Evolutionary conservation across 2,888 invertebrate species (phyloP), one percentile per base, ranked within the genome.

Genomic region (Drosophila heteroneura): DNA sequence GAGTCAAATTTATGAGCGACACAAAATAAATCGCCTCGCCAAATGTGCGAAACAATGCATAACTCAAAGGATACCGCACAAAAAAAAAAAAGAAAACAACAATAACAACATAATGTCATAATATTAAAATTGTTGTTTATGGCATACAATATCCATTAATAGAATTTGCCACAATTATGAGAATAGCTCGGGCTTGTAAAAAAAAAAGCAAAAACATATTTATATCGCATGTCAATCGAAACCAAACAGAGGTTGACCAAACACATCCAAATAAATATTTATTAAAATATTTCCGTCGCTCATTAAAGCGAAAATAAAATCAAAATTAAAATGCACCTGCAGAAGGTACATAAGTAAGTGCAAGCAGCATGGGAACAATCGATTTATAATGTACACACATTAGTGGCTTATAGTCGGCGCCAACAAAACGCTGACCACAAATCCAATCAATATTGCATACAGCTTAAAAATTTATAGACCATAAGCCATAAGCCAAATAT

Each of bases 11-110:
- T 88, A 88, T 85, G 84, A 64, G 74, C 33, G 81, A 73, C 83
- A 79, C 89, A 79, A 85, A 84, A 85, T 89, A 85, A 89, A 85
- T 85, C 89, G 89, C 76, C 76, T 75, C 81, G 57, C 82, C 86
- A 85, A 85, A 85, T 88, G 85, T 88, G 85, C 86, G 84, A 84
- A 86, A 86, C 82, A 85, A 85, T 79, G 72, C 85, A 88, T 85
- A 89, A 86, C 82, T 89, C 86, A 89, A 80, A 83, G 76, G 32
- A 63, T 64, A 56, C 16, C 32, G 26, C 53, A 60, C 56, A 56
- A 67, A 68, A 54, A 39, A 74, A 60, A 30, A 44, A 62, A 37
- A 52, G 0, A 12, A 5, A 0, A 49, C 30, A 69, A 63, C 59
- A 71, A 52, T 57, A 37, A n/a, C 39, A 52, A 59, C 54, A 75